Evolutionary conservation across 2,888 invertebrate species (phyloP).

Genomic region (Lacanobia wlatinum): DNA sequence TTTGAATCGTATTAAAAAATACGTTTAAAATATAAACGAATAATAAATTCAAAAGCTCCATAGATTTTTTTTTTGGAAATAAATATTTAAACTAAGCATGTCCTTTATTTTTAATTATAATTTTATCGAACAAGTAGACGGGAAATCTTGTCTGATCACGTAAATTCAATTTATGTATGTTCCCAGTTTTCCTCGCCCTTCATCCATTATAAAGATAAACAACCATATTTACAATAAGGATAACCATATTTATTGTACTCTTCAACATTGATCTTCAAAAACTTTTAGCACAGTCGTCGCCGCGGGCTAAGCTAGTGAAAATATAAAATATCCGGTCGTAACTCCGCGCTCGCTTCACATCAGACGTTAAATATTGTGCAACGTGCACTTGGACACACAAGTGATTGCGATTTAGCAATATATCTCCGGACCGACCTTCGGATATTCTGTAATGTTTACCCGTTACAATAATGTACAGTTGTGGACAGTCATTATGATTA

Average conservation of each 20-base stretch:
- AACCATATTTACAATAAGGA: neutral
- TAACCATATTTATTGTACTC: neutral
- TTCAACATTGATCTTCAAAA: neutral
- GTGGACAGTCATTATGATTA: conserved; percentile 53
- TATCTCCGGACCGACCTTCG: conserved; percentile 76
- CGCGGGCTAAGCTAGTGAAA: conserved; percentile 13
- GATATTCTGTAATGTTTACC: conserved; percentile 67
- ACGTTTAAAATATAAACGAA: no score
- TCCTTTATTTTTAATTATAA: no score
- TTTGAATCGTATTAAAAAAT: no score
- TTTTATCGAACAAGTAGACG: no score
- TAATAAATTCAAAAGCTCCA: no score
- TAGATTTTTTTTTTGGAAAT: no score
- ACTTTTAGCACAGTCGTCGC: neutral
- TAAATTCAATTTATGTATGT: neutral
- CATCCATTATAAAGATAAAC: no score
- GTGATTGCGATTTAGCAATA: conserved; percentile 78
- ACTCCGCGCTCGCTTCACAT: conserved; percentile 46
- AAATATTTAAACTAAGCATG: no score
- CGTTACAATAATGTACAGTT: conserved; percentile 58
- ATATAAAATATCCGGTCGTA: conserved; percentile 29
- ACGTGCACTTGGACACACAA: conserved; percentile 71
- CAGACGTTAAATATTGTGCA: conserved; percentile 63
- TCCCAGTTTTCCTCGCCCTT: no score
- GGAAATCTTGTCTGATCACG: neutral